Evolutionary conservation across 2,113 vertebrate genomes (phyloP), one percentile per base, ranked within the genome.

Genomic region (Eulemur macaco): DNA sequence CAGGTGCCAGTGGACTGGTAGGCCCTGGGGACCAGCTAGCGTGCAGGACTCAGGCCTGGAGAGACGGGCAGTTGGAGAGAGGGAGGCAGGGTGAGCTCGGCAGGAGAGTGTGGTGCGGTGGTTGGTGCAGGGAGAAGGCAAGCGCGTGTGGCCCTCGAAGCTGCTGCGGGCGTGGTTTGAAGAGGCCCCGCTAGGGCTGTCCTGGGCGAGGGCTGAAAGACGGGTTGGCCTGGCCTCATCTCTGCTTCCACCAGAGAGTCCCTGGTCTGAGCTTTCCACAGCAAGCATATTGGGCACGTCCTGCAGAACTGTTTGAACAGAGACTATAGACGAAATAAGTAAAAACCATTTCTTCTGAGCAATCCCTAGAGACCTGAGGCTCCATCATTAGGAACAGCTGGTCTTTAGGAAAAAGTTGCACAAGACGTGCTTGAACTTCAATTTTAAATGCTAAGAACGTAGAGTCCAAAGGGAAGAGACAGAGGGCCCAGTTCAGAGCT

Each of bases 341-440:
- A 71, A 56, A 54, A 94, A 39, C 21, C 45, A 8, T 58, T 25
- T 52, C 58, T 81, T 68, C 25, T 34, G 39, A 56, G 23, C 11
- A 63, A 27, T 96, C 29, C 81, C 54, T 64, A 74, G 74, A 82
- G 95, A 64, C 56, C 45, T 1, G 10, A 83, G 76, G 20, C 50
- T 64, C 87, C 87, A 58, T 74, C 60, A 52, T 96, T 83, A 90
- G 54, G 27, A 92, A 87, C 81, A 96, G 86, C 52, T 95, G 93
- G 58, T 71, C 66, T 77, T 92, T 66, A 80, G 91, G 92, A 63
- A 94, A 74, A 86, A 69, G 84, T 82, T 93, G 68, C 17, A 42
- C 39, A 68, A 77, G 45, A 60, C 56, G 47, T 76, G 13, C 64
- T 86, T 87, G 74, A 92, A 92, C 81, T 80, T 96, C 81, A 74